A percentile compares a stretch with the other conserved stretches of the same genome.
Conservation (phyloP, 2,113 vertebrate species). For the Tragelaphus buxtoni region DNA sequence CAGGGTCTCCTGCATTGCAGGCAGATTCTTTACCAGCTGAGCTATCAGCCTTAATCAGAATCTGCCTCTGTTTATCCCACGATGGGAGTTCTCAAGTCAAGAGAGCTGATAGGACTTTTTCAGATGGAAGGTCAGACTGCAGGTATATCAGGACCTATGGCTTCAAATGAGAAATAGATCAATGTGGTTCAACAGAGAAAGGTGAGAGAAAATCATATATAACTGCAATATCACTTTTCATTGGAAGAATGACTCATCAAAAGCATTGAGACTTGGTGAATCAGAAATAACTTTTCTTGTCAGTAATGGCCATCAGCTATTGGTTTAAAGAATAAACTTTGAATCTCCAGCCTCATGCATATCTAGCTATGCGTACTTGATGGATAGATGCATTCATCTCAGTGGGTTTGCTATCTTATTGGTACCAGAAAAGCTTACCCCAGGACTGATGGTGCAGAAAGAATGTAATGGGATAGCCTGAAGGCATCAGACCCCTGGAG, state of each 20-base stretch:
- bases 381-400: background rate
- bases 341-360: background rate
- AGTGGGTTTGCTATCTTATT: background rate
- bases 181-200: background rate
- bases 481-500: background rate
- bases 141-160: background rate
- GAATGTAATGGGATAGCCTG: background rate
- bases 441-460: background rate
- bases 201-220: background rate
- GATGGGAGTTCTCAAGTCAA: background rate
- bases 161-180: background rate
- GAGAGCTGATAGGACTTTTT: background rate
- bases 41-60: background rate
- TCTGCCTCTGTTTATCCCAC: background rate
- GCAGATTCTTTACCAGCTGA: background rate
- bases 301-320: background rate
- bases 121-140: background rate
- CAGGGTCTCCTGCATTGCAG: background rate
- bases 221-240: background rate
- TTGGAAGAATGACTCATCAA: background rate
- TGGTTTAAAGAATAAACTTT: background rate
- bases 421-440: background rate
- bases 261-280: background rate
- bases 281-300: slow-evolving; percentile 17
- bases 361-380: background rate